A percentile compares a stretch with the other conserved stretches of the same genome.
Evolutionary conservation across 2,888 invertebrate species (phyloP).

Genomic region (Helleia helle): DNA sequence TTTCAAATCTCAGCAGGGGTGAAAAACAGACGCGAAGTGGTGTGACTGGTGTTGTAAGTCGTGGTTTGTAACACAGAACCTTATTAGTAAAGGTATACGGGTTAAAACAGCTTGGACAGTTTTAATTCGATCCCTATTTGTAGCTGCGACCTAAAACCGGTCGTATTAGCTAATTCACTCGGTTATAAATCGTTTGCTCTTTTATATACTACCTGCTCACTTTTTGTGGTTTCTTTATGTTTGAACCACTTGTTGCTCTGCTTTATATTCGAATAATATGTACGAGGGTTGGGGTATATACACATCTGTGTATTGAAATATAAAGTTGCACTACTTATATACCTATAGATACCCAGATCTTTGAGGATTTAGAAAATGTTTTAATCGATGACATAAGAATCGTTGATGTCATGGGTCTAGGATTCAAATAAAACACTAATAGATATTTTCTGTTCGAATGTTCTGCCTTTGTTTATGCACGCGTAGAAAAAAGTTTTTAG

Average conservation of each 20-base stretch:
- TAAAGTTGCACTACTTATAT: too few relatives aligned
- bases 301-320: too few relatives aligned
- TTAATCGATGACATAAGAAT: too few relatives aligned
- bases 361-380: too few relatives aligned
- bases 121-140: conserved; percentile 31
- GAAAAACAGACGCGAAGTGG: conserved; percentile 39
- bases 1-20: conserved; percentile 60
- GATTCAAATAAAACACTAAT: too few relatives aligned
- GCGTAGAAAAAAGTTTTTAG: too few relatives aligned
- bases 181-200: conserved; percentile 50
- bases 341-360: too few relatives aligned
- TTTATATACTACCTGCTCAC: conserved; percentile 52
- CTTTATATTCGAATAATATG: conserved; percentile 36
- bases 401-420: too few relatives aligned
- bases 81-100: too few relatives aligned
- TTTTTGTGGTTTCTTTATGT: conserved; percentile 62
- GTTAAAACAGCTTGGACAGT: conserved; percentile 28
- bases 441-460: too few relatives aligned
- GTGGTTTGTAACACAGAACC: too few relatives aligned
- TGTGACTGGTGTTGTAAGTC: conserved; percentile 28
- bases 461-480: too few relatives aligned
- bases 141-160: conserved; percentile 45
- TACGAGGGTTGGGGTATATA: conserved; percentile 14
- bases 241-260: conserved; percentile 65
- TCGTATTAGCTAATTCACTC: conserved; percentile 44